Evolutionary conservation across 2,888 invertebrate species (phyloP).

Genomic region (Diachrysia chrysitis): DNA sequence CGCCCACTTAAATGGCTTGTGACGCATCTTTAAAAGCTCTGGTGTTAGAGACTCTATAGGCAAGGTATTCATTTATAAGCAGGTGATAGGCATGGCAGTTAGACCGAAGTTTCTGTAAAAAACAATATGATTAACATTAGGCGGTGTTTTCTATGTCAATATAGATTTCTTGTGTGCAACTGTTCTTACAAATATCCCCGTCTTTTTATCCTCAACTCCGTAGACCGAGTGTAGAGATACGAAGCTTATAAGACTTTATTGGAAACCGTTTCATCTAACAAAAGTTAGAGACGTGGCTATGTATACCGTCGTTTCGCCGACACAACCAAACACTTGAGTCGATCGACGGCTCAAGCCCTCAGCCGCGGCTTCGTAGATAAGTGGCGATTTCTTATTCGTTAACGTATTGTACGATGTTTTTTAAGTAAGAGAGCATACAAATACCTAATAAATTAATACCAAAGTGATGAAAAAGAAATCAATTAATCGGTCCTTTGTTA

Average conservation of each 20-base stretch:
- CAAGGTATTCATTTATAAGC: too few species aligned
- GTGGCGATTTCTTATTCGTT: constrained; percentile 32
- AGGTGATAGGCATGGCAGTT: too few species aligned
- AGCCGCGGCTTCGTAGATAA: constrained; percentile 35
- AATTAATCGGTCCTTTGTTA: background rate
- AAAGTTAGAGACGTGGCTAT: constrained; percentile 22
- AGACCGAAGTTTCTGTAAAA: too few species aligned
- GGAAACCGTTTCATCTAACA: background rate
- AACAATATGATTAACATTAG: background rate
- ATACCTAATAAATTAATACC: background rate
- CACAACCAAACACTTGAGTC: constrained; percentile 35
- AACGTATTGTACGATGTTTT: constrained; percentile 16
- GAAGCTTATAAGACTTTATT: constrained; percentile 5
- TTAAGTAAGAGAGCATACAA: background rate
- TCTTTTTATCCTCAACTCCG: background rate
- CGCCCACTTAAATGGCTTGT: too few species aligned
- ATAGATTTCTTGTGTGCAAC: background rate
- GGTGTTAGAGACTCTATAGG: too few species aligned
- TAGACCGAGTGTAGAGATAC: background rate
- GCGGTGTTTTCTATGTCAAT: background rate
- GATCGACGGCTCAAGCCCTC: constrained; percentile 37
- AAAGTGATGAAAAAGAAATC: background rate
- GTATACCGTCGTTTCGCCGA: constrained; percentile 32
- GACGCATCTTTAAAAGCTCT: too few species aligned
- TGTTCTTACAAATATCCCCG: background rate